Evolutionary conservation across 2,113 vertebrate species (phyloP).

Genomic region (Gobius niger): DNA sequence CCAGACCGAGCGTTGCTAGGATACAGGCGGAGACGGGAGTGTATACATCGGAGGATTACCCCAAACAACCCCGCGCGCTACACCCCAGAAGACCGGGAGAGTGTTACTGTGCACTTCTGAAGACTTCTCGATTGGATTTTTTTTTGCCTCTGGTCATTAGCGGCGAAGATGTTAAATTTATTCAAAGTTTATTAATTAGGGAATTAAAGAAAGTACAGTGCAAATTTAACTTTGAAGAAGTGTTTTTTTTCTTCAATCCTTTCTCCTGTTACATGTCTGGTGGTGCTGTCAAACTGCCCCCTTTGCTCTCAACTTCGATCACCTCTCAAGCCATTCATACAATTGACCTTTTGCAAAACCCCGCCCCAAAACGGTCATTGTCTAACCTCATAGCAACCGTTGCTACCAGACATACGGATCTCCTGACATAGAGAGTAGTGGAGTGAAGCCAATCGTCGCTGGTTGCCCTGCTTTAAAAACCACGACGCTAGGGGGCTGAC

Average conservation of each 20-base stretch:
- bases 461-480: too few relatives aligned
- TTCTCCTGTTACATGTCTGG: too few relatives aligned
- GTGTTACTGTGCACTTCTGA: slow-evolving; percentile 34
- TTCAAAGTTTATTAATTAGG: neutral
- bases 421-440: too few relatives aligned
- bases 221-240: neutral
- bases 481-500: too few relatives aligned
- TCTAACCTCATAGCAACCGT: too few relatives aligned
- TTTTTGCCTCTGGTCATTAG: slow-evolving; percentile 31
- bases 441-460: too few relatives aligned
- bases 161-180: slow-evolving; percentile 30
- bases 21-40: slow-evolving; percentile 42
- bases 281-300: too few relatives aligned
- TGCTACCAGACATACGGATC: too few relatives aligned
- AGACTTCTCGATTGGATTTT: slow-evolving; percentile 16
- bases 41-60: slow-evolving; percentile 34
- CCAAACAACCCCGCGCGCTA: slow-evolving; percentile 30
- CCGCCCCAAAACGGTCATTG: too few relatives aligned
- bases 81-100: slow-evolving; percentile 14
- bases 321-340: too few relatives aligned
- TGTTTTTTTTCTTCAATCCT: neutral
- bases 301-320: too few relatives aligned
- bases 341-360: too few relatives aligned
- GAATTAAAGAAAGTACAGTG: slow-evolving; percentile 15
- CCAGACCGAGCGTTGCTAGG: slow-evolving; percentile 57